Evolutionary conservation across 1,140 invertebrate genomes (phyloP), one percentile per base, ranked within the genome.

Genomic region (Sitobion miscanthi): DNA sequence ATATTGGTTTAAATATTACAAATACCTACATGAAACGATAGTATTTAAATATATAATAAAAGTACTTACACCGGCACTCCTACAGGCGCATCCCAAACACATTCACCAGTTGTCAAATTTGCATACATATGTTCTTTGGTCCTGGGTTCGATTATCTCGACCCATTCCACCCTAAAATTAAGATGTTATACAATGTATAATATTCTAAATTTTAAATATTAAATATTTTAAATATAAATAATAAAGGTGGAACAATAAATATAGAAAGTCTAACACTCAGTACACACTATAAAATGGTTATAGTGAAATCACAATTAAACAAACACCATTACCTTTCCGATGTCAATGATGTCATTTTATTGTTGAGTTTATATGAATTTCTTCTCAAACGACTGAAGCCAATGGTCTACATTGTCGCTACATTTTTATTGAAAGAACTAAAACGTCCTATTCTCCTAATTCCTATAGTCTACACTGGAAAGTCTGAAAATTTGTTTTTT

Each of bases 71-170:
- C 97, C 95, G 96, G 96, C 90, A 97, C 97, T 93, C 97, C 97
- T 88, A 96, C 96, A 94, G 99, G 99, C 95, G 98, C 98, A 96
- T 99, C 98, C 99, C 99, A 99, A 94, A 99, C 98, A 96, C 99
- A 99, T 96, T 99, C 98, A 94, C 99, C 99, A 93, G 99, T 99
- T 94, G 98, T 98, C 94, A 99, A 96, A 96, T 99, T 99, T 95
- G 99, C 99, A 96, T 99, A 99, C 98, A 99, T 99, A 95, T 98
- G 98, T 96, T 99, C 98, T 96, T 98, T 98, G 94, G 98, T 99
- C 95, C 98, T 97, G 94, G 99, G 99, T 95, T 99, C 99, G 96
- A 99, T 99, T 95, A 99, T 99, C 96, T 99, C 99, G 95, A 99
- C 98, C 99, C 99, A 99, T 97, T 99, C 98, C 96, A 98, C 97